These are phyloP conservation scores for Diloba caeruleocephala DNA, from an alignment of 2,888 invertebrate genomes.

Conservation along the genomic window DNA sequence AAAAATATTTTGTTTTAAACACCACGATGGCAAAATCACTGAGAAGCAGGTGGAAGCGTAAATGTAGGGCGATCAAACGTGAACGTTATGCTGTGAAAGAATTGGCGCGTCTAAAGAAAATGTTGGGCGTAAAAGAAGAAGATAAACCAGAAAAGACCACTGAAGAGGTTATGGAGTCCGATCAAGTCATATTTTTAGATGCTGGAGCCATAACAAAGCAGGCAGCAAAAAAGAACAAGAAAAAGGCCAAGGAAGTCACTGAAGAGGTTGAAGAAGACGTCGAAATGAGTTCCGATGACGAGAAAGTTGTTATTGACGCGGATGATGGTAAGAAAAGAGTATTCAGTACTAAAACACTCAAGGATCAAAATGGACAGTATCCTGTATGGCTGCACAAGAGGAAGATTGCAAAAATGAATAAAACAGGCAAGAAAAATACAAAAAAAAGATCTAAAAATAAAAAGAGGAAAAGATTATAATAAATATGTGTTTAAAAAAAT, in stretches of 20 bases:
- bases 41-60: constrained; percentile 95
- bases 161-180: constrained; percentile 90
- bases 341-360: constrained; percentile 92
- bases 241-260: constrained; percentile 64
- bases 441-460: constrained; percentile 79
- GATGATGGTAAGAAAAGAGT: constrained; percentile 87
- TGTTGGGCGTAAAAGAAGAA: constrained; percentile 91
- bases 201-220: constrained; percentile 81
- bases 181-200: constrained; percentile 90
- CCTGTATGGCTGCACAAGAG: constrained; percentile 95
- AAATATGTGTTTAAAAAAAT: constrained; percentile 50
- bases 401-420: constrained; percentile 91
- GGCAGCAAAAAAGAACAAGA: constrained; percentile 62
- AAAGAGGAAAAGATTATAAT: constrained; percentile 69
- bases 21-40: constrained; percentile 94
- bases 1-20: constrained; percentile 61
- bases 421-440: constrained; percentile 73
- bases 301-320: constrained; percentile 87
- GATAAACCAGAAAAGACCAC: constrained; percentile 77
- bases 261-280: constrained; percentile 86
- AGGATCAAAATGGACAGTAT: constrained; percentile 94
- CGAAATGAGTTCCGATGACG: constrained; percentile 86
- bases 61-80: constrained; percentile 96
- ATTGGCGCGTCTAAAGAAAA: constrained; percentile 93
- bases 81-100: constrained; percentile 95